Conservation (phyloP, 2,888 invertebrate species). For the Cataglyphis albicans region DNA sequence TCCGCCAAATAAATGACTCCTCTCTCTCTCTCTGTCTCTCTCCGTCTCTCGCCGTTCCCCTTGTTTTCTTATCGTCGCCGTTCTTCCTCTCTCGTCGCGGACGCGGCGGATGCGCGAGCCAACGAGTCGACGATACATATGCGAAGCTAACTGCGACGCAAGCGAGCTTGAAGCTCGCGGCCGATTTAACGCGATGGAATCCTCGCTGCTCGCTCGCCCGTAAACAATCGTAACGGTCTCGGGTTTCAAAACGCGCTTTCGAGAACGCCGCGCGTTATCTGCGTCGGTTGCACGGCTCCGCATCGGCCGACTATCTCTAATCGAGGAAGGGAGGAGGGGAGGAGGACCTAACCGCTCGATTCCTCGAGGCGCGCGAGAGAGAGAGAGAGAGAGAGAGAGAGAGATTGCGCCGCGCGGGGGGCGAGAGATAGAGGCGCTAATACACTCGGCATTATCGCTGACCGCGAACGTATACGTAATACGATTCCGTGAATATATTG, state of each 20-base stretch:
- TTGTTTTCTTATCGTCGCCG: constrained; percentile 15
- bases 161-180: constrained; percentile 61
- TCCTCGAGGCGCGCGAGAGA: constrained; percentile 40
- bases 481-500: constrained; percentile 6
- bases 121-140: constrained; percentile 38
- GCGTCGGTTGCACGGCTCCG: constrained; percentile 27
- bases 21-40: constrained; percentile 54
- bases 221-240: constrained; percentile 53
- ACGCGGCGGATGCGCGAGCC: constrained; percentile 52
- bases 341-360: constrained; percentile 18
- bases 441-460: constrained; percentile 6
- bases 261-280: constrained; percentile 51
- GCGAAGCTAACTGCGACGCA: constrained; percentile 48
- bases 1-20: constrained; percentile 30
- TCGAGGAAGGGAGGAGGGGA: background rate
- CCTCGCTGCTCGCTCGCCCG: constrained; percentile 58
- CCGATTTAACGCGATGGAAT: constrained; percentile 60
- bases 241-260: constrained; percentile 34
- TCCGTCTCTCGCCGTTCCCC: constrained; percentile 18
- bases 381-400: background rate
- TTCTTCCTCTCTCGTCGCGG: constrained; percentile 52
- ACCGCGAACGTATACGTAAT: constrained; percentile 22
- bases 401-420: constrained; percentile 25
- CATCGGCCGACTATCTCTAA: constrained; percentile 29
- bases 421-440: constrained; percentile 26